Evolutionary conservation across 2,113 vertebrate genomes (phyloP).

Genomic region (Alethe diademata): DNA sequence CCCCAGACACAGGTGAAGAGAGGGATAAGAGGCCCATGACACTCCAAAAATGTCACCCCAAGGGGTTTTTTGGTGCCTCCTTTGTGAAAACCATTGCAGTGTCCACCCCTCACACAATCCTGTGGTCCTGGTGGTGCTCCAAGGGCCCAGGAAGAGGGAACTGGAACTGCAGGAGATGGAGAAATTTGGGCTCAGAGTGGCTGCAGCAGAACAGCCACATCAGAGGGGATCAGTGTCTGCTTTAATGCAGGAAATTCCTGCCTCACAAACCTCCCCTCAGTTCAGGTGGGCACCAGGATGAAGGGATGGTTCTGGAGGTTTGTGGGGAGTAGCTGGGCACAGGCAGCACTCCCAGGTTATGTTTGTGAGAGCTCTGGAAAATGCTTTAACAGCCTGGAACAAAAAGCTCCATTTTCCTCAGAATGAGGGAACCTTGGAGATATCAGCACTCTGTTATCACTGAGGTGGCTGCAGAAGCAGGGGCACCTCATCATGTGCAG

Average conservation of each 20-base stretch:
- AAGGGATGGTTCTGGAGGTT: background rate
- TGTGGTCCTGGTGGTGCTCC: accelerated
- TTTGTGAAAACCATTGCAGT: background rate
- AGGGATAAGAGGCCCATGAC: background rate
- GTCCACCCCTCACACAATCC: accelerated
- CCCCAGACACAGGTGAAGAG: accelerated
- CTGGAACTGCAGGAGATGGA: background rate
- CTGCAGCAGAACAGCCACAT: background rate
- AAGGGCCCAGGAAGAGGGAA: background rate
- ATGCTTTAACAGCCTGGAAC: background rate
- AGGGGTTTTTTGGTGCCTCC: background rate
- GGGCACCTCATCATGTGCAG: slow-evolving; percentile 31
- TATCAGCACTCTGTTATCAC: slow-evolving; percentile 30
- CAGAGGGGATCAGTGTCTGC: background rate
- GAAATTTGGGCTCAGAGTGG: background rate
- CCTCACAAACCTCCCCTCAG: accelerated
- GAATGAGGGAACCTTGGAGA: background rate
- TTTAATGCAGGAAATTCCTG: background rate
- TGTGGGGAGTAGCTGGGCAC: background rate
- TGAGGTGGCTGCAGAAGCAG: background rate
- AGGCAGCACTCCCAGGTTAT: background rate
- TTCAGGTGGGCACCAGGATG: background rate
- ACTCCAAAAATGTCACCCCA: background rate
- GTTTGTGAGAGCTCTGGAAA: background rate
- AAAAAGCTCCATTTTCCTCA: background rate